Conservation (phyloP, 2,888 invertebrate genomes). For the Heliconius sara region DNA sequence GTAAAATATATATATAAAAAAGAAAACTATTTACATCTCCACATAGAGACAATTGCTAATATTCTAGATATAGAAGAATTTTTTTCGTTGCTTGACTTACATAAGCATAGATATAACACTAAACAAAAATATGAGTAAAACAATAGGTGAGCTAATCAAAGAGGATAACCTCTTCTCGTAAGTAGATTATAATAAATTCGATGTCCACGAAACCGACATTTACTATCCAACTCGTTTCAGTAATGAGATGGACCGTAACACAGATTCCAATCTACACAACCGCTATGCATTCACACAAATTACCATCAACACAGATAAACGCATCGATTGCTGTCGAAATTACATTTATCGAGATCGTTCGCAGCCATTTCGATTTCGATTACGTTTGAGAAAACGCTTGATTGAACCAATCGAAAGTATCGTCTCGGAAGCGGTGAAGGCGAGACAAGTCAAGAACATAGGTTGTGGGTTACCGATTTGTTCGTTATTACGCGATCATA, state of each 20-base stretch:
- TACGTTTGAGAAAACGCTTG: constrained; percentile 58
- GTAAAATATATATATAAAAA: too few species aligned
- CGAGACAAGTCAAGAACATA: constrained; percentile 42
- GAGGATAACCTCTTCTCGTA: constrained; percentile 10
- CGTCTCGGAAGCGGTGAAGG: constrained; percentile 38
- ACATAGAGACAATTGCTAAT: not conserved
- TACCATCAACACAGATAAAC: constrained; percentile 58
- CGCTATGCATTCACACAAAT: constrained; percentile 58
- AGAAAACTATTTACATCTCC: not conserved
- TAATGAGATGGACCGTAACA: constrained; percentile 48
- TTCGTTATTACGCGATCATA: constrained; percentile 32
- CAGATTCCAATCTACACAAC: constrained; percentile 51
- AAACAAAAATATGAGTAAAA: not conserved
- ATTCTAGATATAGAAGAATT: not conserved
- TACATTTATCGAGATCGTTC: constrained; percentile 65
- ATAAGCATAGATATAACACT: not conserved
- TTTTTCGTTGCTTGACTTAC: not conserved
- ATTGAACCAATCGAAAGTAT: constrained; percentile 43
- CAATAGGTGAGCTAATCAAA: constrained; percentile 13
- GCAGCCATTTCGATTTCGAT: constrained; percentile 56
- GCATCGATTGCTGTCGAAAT: constrained; percentile 65
- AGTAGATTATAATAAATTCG: constrained; percentile 25
- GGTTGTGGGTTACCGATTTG: constrained; percentile 39
- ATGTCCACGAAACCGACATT: constrained; percentile 30
- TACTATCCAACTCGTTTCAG: constrained; percentile 28